These are phyloP conservation scores for Galeopsomyia nigrocyanea DNA, from an alignment of 2,888 invertebrate species.

Conservation along the genomic window DNA sequence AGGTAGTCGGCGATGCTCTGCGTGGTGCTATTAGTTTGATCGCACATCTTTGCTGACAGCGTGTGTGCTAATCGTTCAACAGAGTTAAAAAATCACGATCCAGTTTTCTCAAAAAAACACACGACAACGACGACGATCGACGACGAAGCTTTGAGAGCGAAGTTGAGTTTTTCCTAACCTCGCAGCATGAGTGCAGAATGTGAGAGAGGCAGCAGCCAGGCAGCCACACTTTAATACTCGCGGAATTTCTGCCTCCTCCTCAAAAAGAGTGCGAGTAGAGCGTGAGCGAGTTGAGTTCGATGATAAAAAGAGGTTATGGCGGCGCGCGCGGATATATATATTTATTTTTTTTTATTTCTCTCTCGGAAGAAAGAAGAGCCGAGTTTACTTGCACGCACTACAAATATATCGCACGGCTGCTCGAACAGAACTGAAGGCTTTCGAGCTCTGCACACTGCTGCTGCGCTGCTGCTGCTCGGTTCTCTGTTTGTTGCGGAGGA, in stretches of 20 bases:
- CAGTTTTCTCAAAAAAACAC: background rate
- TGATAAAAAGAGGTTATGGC: too few species aligned
- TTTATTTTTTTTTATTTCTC: too few species aligned
- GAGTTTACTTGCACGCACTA: too few species aligned
- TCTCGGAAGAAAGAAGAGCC: too few species aligned
- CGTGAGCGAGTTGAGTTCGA: too few species aligned
- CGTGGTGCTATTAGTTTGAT: constrained; percentile 76
- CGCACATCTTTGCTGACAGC: constrained; percentile 62
- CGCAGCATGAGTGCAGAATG: constrained; percentile 32
- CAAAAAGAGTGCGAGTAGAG: too few species aligned
- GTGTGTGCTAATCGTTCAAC: background rate
- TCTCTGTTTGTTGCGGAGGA: constrained; percentile 42
- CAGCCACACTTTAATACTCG: too few species aligned
- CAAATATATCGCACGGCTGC: too few species aligned
- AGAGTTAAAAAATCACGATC: background rate
- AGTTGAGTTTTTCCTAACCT: constrained; percentile 33
- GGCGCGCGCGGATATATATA: too few species aligned
- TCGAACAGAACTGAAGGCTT: constrained; percentile 21
- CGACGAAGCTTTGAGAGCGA: constrained; percentile 6
- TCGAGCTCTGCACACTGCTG: constrained; percentile 44
- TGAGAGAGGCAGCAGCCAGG: background rate
- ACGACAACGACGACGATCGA: background rate
- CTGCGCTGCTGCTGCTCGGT: too few species aligned
- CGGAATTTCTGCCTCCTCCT: too few species aligned
- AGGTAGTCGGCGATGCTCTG: constrained; percentile 99